phyloP scores from a whole-genome alignment of 35 echinoderm and acorn worm species.

The Apostichopus parvimensis region DNA sequence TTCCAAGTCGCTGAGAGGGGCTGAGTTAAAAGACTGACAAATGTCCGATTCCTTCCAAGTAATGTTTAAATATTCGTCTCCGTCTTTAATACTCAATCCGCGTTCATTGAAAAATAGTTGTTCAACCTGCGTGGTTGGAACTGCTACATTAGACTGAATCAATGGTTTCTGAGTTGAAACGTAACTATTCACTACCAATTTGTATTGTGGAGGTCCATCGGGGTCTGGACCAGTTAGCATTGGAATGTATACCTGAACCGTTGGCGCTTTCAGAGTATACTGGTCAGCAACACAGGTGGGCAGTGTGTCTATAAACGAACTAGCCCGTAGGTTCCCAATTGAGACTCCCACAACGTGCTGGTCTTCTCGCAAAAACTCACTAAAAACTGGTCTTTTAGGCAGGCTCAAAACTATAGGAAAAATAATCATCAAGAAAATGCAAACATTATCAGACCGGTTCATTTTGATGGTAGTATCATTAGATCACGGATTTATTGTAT shows the following conservation, averaged over 20 bases:
- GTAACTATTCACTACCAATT: background rate
- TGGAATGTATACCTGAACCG: constrained; percentile 1
- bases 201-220: background rate
- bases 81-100: background rate
- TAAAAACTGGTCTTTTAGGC: background rate
- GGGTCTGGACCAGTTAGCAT: constrained; percentile 1
- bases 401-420: background rate
- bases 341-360: background rate
- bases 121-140: background rate
- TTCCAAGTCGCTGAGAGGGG: background rate
- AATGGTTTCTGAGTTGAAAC: constrained; percentile 16
- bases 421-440: background rate
- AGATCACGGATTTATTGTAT: no score
- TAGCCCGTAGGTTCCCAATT: background rate
- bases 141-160: background rate
- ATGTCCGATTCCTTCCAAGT: background rate
- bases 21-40: background rate
- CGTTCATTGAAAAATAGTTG: background rate
- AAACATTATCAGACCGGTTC: background rate
- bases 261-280: background rate
- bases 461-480: no score
- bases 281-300: background rate
- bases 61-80: background rate
- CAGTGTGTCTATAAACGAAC: background rate
- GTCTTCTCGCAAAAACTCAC: background rate